These are phyloP conservation scores for Sycophila texana DNA, from an alignment of 2,888 invertebrate species.

Conservation along the genomic window DNA sequence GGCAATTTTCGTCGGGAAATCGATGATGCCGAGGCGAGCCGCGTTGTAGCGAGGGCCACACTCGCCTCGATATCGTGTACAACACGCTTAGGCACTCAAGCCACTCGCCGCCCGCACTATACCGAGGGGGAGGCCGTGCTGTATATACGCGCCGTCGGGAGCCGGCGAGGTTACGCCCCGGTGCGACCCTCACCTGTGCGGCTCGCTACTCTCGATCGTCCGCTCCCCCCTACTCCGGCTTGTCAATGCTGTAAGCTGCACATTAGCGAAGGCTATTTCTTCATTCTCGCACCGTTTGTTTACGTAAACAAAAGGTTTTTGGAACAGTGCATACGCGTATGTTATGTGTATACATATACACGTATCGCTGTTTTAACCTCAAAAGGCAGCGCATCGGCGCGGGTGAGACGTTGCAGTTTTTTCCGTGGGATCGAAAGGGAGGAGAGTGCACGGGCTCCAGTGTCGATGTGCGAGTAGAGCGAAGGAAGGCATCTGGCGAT, in stretches of 20 bases:
- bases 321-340: not conserved
- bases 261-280: not conserved
- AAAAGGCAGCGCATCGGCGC: not conserved
- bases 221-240: not conserved
- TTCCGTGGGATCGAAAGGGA: not conserved
- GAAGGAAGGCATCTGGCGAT: slow-evolving; percentile 32
- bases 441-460: slow-evolving; percentile 4
- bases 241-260: not conserved
- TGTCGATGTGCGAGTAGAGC: slow-evolving; percentile 15
- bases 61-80: not conserved
- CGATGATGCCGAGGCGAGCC: slow-evolving; percentile 8
- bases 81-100: not conserved
- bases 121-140: not conserved
- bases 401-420: not conserved
- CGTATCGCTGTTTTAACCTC: not conserved
- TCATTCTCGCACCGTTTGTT: slow-evolving; percentile 7
- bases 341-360: not conserved
- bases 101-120: not conserved
- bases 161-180: slow-evolving; percentile 27
- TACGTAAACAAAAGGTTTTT: not conserved
- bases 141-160: not conserved
- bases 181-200: not conserved
- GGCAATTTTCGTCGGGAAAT: slow-evolving; percentile 32
- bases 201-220: not conserved
- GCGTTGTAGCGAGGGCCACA: too few species aligned